Evolutionary conservation across 2,113 vertebrate species (phyloP).

Genomic region (Solea solea): DNA sequence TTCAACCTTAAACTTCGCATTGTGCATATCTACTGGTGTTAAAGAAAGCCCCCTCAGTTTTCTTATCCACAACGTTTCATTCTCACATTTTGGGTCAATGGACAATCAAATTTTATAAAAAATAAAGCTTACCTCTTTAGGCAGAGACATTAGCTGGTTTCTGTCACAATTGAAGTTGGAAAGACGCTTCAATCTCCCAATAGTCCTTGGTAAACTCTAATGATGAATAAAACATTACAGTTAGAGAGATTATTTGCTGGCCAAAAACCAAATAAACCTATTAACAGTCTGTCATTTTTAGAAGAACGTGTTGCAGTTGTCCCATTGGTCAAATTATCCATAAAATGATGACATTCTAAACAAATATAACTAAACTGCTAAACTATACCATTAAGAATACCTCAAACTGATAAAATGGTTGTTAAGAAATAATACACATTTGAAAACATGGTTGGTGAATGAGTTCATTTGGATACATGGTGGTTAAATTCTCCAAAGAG

Average conservation of each 20-base stretch:
- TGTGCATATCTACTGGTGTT: no score
- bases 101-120: background rate
- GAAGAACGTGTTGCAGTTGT: background rate
- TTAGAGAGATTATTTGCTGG: background rate
- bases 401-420: background rate
- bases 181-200: conserved; percentile 94
- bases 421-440: background rate
- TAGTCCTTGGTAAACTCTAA: conserved; percentile 90
- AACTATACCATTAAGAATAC: no score
- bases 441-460: background rate
- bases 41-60: no score
- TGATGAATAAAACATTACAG: background rate
- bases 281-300: background rate
- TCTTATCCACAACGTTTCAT: no score
- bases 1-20: no score
- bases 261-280: background rate
- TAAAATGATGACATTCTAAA: background rate
- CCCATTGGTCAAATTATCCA: background rate
- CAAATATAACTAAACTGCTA: no score
- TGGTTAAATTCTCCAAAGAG: no score
- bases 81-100: no score
- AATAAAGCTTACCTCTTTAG: conserved; percentile 88
- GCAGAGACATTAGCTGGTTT: conserved; percentile 92
- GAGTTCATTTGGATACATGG: no score
- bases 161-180: conserved; percentile 97